Base-by-base conservation (phyloP, 2,888 invertebrate genomes). In the Resseliella maxima region DNA sequence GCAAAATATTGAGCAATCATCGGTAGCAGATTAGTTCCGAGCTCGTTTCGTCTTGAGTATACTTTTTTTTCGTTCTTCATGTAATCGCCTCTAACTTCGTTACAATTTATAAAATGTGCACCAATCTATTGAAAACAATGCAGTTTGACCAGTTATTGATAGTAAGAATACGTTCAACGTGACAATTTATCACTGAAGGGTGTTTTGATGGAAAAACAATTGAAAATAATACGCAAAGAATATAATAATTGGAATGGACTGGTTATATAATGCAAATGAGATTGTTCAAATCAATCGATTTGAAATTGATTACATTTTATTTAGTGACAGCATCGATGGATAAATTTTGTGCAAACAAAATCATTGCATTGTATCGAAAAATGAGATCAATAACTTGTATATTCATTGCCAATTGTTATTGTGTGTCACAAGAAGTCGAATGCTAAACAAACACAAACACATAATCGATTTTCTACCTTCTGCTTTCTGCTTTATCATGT, bases 341-440 rank as follows among this genome's bases (percentile, higher is more conserved):
- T 12, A n/a, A 59, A 59, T 59, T 59, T 59, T 24, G 27, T 24
- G n/a, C 59, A 72, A 72, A 72, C 31, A 10, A 72, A 18, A 8
- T 59, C 50, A 24, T 59, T 59, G 59, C 12, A 59, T 59, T 59
- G 21, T n/a, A 27, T 6, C 3, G n/a, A 35, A 35, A 72, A 72
- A 21, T 5, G 31, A 72, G 72, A 31, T 72, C 72, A 72, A 72
- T n/a, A 72, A 72, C 72, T 72, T 72, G 35, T 31, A 5, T 15
- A 72, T 59, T 59, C 27, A 3, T 24, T 59, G 3, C 59, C 2
- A 50, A 41, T 18, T 59, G 59, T 24, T 24, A 72, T 72, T 72
- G 72, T 72, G 72, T 72, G 31, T 31, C 72, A 72, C n/a, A 72
- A 72, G n/a, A 72, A 59, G 72, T 72, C 72, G 72, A 72, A 31